Conservation (phyloP, 30 jellyfish, hydroid and myxozoan species). For the Hydractinia echinata region DNA sequence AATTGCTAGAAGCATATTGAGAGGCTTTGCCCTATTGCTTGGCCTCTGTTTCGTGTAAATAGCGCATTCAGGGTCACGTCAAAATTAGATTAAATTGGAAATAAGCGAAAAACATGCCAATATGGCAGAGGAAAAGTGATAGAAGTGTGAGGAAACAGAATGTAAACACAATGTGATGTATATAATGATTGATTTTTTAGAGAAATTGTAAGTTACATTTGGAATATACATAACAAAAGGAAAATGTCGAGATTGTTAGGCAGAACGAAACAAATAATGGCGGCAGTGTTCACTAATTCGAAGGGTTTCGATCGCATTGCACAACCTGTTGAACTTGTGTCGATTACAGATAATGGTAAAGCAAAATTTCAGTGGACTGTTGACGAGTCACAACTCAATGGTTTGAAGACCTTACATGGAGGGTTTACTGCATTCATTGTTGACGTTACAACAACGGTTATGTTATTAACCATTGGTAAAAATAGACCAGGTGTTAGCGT, state of each 20-base stretch:
- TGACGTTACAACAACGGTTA: conserved; percentile 65
- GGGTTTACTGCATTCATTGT: conserved; percentile 65
- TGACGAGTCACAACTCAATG: conserved; percentile 58
- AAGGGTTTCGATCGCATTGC: conserved; percentile 28
- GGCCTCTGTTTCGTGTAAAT: no score
- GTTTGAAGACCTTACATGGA: conserved; percentile 70
- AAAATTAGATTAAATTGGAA: background rate
- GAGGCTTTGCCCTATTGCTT: no score
- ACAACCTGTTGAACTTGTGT: conserved; percentile 38
- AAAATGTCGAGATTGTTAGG: background rate
- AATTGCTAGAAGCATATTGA: no score
- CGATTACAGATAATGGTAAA: conserved; percentile 51
- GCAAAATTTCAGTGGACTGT: conserved; percentile 52
- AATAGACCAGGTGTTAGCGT: conserved; percentile 69
- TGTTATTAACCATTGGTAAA: conserved; percentile 30
- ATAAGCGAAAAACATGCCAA: background rate
- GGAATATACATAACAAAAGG: background rate
- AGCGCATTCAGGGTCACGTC: background rate
- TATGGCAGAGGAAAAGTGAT: conserved; percentile 9
- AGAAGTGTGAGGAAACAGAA: background rate
- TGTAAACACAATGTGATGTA: background rate
- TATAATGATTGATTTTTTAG: background rate
- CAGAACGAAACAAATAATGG: background rate
- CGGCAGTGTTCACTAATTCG: background rate
- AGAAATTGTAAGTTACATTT: no score